A percentile compares a stretch with the other conserved stretches of the same genome.
phyloP scores from a whole-genome alignment of 2,113 vertebrate genomes.

The Scartelaos histophorus region DNA sequence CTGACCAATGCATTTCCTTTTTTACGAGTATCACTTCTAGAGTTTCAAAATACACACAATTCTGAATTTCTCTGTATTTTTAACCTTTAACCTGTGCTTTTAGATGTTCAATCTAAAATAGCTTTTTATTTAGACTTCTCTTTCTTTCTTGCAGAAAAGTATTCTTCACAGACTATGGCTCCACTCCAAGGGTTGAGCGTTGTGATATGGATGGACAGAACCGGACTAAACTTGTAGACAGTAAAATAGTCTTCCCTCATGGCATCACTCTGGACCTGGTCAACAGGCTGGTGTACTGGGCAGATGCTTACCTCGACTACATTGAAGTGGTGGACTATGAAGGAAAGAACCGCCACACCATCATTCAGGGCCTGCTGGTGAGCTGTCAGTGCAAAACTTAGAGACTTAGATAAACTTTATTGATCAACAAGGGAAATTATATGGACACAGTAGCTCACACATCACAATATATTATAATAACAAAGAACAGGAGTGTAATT shows the following conservation, averaged over 20 bases:
- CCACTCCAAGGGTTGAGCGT: conserved; percentile 94
- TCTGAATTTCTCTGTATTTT: background rate
- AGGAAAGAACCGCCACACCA: conserved; percentile 94
- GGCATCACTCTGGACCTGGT: conserved; percentile 95
- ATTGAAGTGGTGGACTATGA: conserved; percentile 97
- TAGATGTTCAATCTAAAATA: background rate
- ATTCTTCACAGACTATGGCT: conserved; percentile 97
- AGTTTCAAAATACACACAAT: background rate
- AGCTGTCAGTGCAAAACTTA: conserved; percentile 43
- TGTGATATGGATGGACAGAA: conserved; percentile 98
- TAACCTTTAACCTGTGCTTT: background rate
- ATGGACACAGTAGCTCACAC: no score
- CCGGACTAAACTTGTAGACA: conserved; percentile 95
- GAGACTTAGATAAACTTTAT: no score
- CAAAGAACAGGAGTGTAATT: no score
- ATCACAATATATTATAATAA: no score
- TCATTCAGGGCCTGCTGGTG: conserved; percentile 95
- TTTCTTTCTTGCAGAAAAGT: conserved; percentile 81
- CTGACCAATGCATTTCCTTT: conserved; percentile 35
- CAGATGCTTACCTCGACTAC: conserved; percentile 96
- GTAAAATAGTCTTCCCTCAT: conserved; percentile 95
- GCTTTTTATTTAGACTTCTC: background rate
- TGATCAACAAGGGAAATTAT: no score
- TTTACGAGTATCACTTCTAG: conserved; percentile 53
- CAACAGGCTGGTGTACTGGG: conserved; percentile 96